Evolutionary conservation across 1,140 invertebrate genomes (phyloP), one percentile per base, ranked within the genome.

Genomic region (Caenorhabditis inopinata): DNA sequence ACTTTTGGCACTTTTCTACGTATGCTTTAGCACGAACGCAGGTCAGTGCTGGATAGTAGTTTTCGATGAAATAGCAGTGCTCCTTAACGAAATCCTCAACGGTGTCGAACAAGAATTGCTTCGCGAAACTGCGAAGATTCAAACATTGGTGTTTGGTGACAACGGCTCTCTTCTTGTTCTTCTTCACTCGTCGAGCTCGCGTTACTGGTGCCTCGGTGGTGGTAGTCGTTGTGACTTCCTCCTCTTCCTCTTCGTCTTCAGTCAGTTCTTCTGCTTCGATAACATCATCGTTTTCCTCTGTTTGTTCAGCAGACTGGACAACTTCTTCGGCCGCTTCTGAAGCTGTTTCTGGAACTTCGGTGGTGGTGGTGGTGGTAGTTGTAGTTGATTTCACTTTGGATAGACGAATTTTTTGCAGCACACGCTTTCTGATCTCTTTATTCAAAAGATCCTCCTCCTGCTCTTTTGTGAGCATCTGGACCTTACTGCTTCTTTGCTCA

Each of bases 401-500:
- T 4, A 68, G 58, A 68, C 58, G 58, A 38, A 68, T 68, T 68
- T 32, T 68, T 42, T 42, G 29, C 58, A 68, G 35, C 35, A 68
- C 58, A 38, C 58, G 18, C 32, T 68, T 68, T 38, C 58, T 68
- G 32, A 68, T 21, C 27, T 68, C 58, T n/a, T 68, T 68, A 38
- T 68, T 68, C 58, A 68, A 68, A n/a, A 68, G 32, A 21, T 68
- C 58, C n/a, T 68, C 58, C 23, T 68, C 58, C 16, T 68, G 58
- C 9, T 68, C 58, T 25, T 68, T 68, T 9, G 58, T 68, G 32
- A 68, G 38, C 58, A 38, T 68, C 25, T 68, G 58, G 21, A 68
- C 58, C n/a, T 68, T 68, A 18, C 58, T 68, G 58, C 58, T 68
- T 68, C 58, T 68, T 21, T 68, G 58, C 23, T 68, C 58, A n/a